A percentile compares a stretch with the other conserved stretches of the same genome.
Conservation (phyloP, 2,888 invertebrate species). For the Cremastinae sp. region DNA sequence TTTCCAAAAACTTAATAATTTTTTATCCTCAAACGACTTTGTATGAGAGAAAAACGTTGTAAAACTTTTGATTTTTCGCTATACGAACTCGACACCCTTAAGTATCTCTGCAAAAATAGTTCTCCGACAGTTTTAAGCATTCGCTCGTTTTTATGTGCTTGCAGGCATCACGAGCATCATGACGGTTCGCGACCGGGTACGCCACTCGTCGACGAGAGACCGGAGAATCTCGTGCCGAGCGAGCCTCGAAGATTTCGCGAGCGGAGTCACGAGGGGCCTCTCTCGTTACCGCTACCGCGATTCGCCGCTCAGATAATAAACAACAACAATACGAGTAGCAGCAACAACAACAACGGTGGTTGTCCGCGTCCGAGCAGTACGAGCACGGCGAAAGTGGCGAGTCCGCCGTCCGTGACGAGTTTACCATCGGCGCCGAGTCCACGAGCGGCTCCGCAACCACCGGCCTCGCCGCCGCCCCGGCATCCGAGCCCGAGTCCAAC, state of each 20-base stretch:
- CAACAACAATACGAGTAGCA: constrained; percentile 74
- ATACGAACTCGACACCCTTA: too few species aligned
- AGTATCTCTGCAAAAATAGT: too few species aligned
- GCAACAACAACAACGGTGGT: constrained; percentile 65
- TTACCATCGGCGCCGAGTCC: constrained; percentile 81
- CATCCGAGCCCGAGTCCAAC: constrained; percentile 90
- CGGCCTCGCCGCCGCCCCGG: constrained; percentile 85
- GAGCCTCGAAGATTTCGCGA: constrained; percentile 88
- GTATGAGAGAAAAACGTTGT: too few species aligned
- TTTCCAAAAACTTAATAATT: too few species aligned
- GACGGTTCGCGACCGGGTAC: constrained; percentile 91
- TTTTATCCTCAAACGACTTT: too few species aligned
- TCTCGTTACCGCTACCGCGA: constrained; percentile 93
- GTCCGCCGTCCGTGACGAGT: constrained; percentile 76
- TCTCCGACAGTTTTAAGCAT: neutral
- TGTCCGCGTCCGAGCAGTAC: constrained; percentile 65
- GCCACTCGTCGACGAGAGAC: constrained; percentile 90
- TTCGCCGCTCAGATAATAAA: constrained; percentile 88
- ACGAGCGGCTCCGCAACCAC: constrained; percentile 85
- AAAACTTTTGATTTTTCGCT: too few species aligned
- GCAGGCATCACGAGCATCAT: constrained; percentile 82
- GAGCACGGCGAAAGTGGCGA: constrained; percentile 76
- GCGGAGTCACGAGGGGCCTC: constrained; percentile 85
- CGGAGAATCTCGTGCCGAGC: constrained; percentile 87
- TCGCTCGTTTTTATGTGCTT: constrained; percentile 42